Percentiles rank a stretch among this genome's conserved stretches.
Evolutionary conservation across 1,140 invertebrate species (phyloP).

Genomic region (Gerris buenoi): DNA sequence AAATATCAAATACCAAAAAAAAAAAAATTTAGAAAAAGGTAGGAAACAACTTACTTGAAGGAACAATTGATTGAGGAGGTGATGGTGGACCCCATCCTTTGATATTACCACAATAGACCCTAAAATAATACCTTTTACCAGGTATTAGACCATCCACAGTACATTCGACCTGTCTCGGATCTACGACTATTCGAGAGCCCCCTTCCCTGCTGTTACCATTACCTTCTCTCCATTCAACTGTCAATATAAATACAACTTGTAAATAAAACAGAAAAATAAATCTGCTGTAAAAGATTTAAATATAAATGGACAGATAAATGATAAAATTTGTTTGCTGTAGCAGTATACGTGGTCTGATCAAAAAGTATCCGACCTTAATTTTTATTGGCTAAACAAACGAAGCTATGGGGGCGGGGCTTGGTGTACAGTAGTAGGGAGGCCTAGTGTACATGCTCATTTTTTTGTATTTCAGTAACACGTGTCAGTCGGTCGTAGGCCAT

Average conservation of each 20-base stretch:
- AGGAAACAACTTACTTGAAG: constrained; percentile 62
- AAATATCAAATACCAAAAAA: too few relatives aligned
- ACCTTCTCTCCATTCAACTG: constrained; percentile 66
- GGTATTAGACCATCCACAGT: constrained; percentile 47
- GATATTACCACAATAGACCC: constrained; percentile 73
- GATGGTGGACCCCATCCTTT: constrained; percentile 76
- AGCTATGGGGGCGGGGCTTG: too few relatives aligned
- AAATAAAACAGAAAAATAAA: neutral
- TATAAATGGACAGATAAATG: too few relatives aligned
- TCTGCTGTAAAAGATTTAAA: too few relatives aligned
- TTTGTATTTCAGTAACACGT: too few relatives aligned
- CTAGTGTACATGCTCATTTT: too few relatives aligned
- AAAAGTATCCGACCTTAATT: too few relatives aligned
- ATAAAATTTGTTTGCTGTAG: too few relatives aligned
- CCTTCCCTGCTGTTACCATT: constrained; percentile 40
- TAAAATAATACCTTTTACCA: constrained; percentile 71
- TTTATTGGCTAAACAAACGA: too few relatives aligned
- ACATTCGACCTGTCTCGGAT: constrained; percentile 41
- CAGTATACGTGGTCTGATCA: too few relatives aligned
- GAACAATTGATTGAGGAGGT: constrained; percentile 63
- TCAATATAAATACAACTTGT: constrained; percentile 21
- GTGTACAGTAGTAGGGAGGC: too few relatives aligned
- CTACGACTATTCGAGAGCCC: constrained; percentile 48
- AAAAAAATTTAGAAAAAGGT: neutral
- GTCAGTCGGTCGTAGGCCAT: too few relatives aligned